Evolutionary conservation across 37 sponge, comb jelly and placozoan species (phyloP), one percentile per base, ranked within the genome.

Genomic region (Chondrosia reniformis): DNA sequence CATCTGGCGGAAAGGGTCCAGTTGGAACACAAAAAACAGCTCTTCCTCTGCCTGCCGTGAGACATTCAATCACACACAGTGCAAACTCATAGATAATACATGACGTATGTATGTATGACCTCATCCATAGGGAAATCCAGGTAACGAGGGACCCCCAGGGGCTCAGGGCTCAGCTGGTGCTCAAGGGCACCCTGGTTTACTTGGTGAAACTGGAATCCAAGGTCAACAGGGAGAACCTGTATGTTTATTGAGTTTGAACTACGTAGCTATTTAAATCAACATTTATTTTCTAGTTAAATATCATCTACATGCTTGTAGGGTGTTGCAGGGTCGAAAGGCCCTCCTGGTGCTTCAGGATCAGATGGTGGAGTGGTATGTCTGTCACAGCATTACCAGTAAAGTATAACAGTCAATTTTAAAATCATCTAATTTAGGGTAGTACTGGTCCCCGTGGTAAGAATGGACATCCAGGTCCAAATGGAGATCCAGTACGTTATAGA

Each of bases 401-500:
- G 10, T 49, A 19, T 19, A 49, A 49, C 15, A 19, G 52, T 49
- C 52, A 19, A 15, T 49, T 49, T 49, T 10, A 49, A 49, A 10
- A 19, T 49, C 52, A 13, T 13, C 6, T 59, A 25, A 25, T 30
- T 13, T 59, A 83, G 83, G 88, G 88, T 5, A 28, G 25, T 3
- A 38, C 66, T 31, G 88, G 88, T 33, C 37, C 17, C 10, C 61
- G 63, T 19, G 88, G 89, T 76, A 78, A 69, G 33, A 66, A 55
- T 13, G 84, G 89, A n/a, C 36, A 46, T 25, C 73, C 81, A 24
- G 89, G 89, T 37, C 76, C 80, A 27, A 33, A 33, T 43, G 89
- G 89, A 69, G 75, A 83, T 56, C 80, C 76, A 21, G 89, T 84
- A 69, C 62, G 67, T n/a, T 34, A 30, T 30, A 30, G 61, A 59